Evolutionary conservation across 2,888 invertebrate species (phyloP).

Genomic region (Beris chalybata): DNA sequence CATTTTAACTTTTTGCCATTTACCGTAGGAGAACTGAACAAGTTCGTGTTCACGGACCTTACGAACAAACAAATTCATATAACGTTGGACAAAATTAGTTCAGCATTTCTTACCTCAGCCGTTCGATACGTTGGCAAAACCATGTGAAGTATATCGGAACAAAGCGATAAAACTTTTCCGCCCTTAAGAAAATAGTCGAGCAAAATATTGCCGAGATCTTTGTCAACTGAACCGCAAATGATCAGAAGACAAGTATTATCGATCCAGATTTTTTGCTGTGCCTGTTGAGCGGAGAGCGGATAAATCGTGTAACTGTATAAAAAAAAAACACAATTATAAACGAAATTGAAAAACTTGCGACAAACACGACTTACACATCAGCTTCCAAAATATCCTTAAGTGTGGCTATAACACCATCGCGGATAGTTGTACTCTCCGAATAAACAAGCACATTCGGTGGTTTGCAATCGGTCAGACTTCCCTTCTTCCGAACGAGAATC

Average conservation of each 20-base stretch:
- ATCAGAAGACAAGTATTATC: constrained; percentile 73
- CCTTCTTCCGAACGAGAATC: constrained; percentile 50
- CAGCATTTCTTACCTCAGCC: constrained; percentile 65
- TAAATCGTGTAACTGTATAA: constrained; percentile 65
- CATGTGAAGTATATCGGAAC: constrained; percentile 77
- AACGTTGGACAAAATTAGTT: neutral
- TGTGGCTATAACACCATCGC: constrained; percentile 73
- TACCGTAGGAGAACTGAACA: constrained; percentile 79
- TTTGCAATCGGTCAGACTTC: constrained; percentile 59
- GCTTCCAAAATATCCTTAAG: constrained; percentile 69
- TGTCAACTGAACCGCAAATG: constrained; percentile 74
- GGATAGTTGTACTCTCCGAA: constrained; percentile 74
- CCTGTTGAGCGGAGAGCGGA: constrained; percentile 58
- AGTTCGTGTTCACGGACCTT: constrained; percentile 80
- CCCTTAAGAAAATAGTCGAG: constrained; percentile 74
- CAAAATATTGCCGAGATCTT: constrained; percentile 66
- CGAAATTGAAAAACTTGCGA: constrained; percentile 1
- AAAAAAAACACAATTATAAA: constrained; percentile 18
- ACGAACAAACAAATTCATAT: constrained; percentile 36
- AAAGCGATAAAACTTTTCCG: constrained; percentile 75
- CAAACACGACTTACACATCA: constrained; percentile 62
- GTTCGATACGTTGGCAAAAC: constrained; percentile 81
- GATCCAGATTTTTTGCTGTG: constrained; percentile 51
- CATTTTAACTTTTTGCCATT: constrained; percentile 82
- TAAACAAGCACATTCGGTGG: constrained; percentile 82